These are phyloP conservation scores for Darevskia nairensis DNA, from an alignment of 2,797 vertebrate species.

Conservation along the genomic window DNA sequence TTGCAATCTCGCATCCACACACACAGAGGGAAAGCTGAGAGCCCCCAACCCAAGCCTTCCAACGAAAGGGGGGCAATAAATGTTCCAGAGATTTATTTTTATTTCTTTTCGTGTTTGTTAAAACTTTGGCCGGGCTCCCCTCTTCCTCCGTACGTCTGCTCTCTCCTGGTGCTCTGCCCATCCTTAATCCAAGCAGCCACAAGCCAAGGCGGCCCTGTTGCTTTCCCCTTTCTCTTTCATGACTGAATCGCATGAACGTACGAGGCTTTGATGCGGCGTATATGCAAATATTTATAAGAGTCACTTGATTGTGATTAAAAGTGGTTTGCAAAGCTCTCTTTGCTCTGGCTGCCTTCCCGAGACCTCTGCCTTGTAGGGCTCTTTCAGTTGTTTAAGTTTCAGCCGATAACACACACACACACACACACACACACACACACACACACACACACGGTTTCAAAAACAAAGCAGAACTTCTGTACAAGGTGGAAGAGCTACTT, in stretches of 20 bases:
- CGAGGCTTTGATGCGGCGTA: constrained; percentile 72
- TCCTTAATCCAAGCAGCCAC: constrained; percentile 71
- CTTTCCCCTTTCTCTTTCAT: constrained; percentile 66
- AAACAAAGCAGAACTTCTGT: constrained; percentile 24
- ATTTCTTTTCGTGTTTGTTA: constrained; percentile 83
- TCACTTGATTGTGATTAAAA: constrained; percentile 75
- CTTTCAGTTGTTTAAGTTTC: constrained; percentile 68
- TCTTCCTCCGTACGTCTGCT: constrained; percentile 7
- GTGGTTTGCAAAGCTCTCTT: constrained; percentile 68
- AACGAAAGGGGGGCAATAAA: constrained; percentile 76
- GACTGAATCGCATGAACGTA: constrained; percentile 73
- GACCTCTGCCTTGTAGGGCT: constrained; percentile 60
- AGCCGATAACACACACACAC: constrained; percentile 56
- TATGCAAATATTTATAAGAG: constrained; percentile 82
- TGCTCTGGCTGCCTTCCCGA: constrained; percentile 64
- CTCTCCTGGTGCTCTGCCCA: constrained; percentile 75
- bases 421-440: no score
- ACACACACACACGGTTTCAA: neutral
- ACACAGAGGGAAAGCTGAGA: constrained; percentile 66
- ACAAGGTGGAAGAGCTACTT: constrained; percentile 17
- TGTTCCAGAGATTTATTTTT: constrained; percentile 83
- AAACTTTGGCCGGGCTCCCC: constrained; percentile 73
- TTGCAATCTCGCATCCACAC: neutral
- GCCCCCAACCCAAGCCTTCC: constrained; percentile 71
- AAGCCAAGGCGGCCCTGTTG: constrained; percentile 65